These are phyloP conservation scores for Drosophila obscura DNA, from an alignment of 1,140 invertebrate genomes.

Conservation along the genomic window DNA sequence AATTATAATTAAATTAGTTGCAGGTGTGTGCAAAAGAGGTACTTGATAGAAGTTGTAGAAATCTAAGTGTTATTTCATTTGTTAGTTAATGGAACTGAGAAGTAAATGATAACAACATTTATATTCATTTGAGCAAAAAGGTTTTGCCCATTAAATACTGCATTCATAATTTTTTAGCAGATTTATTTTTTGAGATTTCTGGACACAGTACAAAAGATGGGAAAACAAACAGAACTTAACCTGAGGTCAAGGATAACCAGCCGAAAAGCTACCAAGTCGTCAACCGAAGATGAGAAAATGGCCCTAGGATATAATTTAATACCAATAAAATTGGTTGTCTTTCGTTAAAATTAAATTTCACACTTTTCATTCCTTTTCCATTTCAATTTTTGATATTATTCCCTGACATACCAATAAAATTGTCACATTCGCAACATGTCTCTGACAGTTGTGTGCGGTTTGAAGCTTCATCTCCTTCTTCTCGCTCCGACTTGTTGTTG, in stretches of 20 bases:
- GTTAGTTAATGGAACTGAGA: too few species aligned
- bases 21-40: background rate
- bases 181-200: too few species aligned
- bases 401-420: conserved; percentile 68
- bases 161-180: too few species aligned
- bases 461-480: conserved; percentile 30
- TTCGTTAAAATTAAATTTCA: background rate
- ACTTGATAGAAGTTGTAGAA: background rate
- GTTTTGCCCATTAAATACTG: too few species aligned
- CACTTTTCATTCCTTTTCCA: conserved; percentile 7
- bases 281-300: too few species aligned
- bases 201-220: too few species aligned
- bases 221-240: too few species aligned
- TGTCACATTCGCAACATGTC: conserved; percentile 70
- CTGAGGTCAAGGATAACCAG: too few species aligned
- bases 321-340: background rate
- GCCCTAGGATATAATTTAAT: background rate
- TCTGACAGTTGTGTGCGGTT: conserved; percentile 61
- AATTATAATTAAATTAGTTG: conserved; percentile 28
- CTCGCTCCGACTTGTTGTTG: conserved; percentile 36
- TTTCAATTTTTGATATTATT: conserved; percentile 35
- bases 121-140: too few species aligned
- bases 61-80: too few species aligned
- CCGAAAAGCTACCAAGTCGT: too few species aligned
- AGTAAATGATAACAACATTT: too few species aligned